These are phyloP conservation scores for Cosmopolites sordidus DNA, from an alignment of 2,888 invertebrate species.

Conservation along the genomic window DNA sequence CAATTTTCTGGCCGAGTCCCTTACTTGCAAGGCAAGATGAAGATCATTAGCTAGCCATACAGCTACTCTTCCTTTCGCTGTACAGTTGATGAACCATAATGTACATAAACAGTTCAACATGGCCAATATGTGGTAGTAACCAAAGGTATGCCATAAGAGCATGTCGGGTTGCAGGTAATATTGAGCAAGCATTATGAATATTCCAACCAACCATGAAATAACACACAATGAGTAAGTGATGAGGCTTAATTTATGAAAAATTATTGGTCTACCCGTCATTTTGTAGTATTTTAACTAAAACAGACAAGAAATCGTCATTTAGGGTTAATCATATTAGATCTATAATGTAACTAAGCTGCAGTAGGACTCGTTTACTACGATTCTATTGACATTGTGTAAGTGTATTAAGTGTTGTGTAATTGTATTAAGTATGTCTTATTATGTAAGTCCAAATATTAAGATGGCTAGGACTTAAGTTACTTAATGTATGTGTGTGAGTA, in stretches of 20 bases:
- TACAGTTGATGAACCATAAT: conserved; percentile 56
- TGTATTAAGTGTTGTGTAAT: too few relatives aligned
- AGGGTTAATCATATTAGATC: too few relatives aligned
- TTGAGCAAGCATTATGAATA: conserved; percentile 64
- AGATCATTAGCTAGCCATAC: conserved; percentile 61
- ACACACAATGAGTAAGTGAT: conserved; percentile 63
- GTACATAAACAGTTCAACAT: conserved; percentile 71
- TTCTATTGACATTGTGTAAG: too few relatives aligned
- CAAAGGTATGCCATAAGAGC: conserved; percentile 67
- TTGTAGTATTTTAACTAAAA: conserved; percentile 58
- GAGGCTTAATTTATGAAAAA: conserved; percentile 60
- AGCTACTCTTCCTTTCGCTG: conserved; percentile 50
- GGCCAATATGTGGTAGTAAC: conserved; percentile 69
- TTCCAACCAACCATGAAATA: conserved; percentile 63
- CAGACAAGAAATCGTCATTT: too few relatives aligned
- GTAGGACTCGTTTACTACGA: too few relatives aligned
- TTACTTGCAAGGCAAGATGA: conserved; percentile 59
- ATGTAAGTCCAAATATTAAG: too few relatives aligned
- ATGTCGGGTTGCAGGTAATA: conserved; percentile 69
- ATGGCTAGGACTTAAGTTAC: too few relatives aligned
- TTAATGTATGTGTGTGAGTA: too few relatives aligned
- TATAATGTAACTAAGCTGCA: too few relatives aligned
- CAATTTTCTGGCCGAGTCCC: conserved; percentile 62
- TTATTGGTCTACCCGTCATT: conserved; percentile 60
- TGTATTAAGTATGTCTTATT: too few relatives aligned